Conservation (phyloP, 2,113 vertebrate species). For the Accipiter virgatus region DNA sequence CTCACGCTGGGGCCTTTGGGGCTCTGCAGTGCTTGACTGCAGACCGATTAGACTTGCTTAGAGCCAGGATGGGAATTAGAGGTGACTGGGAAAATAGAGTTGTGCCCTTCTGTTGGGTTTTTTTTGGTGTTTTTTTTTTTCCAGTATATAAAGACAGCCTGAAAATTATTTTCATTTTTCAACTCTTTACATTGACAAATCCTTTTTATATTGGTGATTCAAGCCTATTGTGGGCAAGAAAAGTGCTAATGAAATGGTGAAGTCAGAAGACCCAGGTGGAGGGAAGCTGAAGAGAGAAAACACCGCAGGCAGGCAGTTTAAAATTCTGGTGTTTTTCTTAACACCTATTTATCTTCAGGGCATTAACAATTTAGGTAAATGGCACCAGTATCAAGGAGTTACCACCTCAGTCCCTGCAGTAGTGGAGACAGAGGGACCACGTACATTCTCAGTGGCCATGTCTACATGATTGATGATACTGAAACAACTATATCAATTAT, state of each 20-base stretch:
- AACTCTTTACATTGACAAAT: neutral
- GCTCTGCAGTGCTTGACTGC: neutral
- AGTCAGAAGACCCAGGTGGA: neutral
- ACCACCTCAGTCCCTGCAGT: neutral
- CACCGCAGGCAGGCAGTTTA: neutral
- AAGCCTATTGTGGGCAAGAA: neutral
- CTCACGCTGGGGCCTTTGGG: rapidly evolving
- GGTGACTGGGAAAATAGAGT: neutral
- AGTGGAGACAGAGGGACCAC: neutral
- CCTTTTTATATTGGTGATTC: neutral
- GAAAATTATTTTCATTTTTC: neutral
- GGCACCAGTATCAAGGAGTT: neutral
- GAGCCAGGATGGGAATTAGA: neutral
- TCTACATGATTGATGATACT: neutral
- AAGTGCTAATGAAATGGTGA: neutral
- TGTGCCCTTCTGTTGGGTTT: neutral
- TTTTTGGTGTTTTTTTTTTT: too few relatives aligned
- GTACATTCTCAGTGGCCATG: neutral
- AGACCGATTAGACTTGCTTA: neutral
- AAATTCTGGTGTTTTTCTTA: neutral
- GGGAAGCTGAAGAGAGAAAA: neutral
- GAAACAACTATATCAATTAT: neutral
- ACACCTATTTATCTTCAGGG: neutral
- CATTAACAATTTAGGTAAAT: conserved; percentile 23
- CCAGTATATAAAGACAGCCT: neutral